A percentile compares a stretch with the other conserved stretches of the same genome.
phyloP scores from a whole-genome alignment of 1,140 invertebrate species.

The Physella acuta region DNA sequence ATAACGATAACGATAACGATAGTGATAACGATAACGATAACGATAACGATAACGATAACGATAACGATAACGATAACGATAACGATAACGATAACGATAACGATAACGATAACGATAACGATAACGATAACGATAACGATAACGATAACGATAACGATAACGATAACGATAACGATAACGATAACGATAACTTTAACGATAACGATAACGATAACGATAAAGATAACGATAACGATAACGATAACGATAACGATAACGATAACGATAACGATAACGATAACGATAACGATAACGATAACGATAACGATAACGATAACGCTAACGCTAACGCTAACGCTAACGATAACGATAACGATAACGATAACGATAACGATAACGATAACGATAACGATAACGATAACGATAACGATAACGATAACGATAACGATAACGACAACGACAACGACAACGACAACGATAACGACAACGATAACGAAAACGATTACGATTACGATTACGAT shows the following conservation, averaged over 20 bases:
- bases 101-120: neutral
- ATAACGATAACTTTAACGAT: neutral
- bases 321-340: neutral
- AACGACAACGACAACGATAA: no score
- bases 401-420: no score
- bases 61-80: neutral
- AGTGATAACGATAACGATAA: neutral
- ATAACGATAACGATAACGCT: slow-evolving; percentile 1
- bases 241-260: slow-evolving; percentile 5
- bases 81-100: neutral
- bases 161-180: neutral
- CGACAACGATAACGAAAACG: no score
- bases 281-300: slow-evolving; percentile 3
- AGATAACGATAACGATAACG: slow-evolving; percentile 9
- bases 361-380: no score
- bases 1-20: neutral
- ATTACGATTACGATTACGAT: no score
- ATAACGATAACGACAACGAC: no score
- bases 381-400: no score
- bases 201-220: no score
- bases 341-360: neutral
- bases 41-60: neutral
- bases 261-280: neutral
- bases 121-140: neutral
- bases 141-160: neutral